phyloP scores from a whole-genome alignment of 2,888 invertebrate species.

The Microchrysa polita region DNA sequence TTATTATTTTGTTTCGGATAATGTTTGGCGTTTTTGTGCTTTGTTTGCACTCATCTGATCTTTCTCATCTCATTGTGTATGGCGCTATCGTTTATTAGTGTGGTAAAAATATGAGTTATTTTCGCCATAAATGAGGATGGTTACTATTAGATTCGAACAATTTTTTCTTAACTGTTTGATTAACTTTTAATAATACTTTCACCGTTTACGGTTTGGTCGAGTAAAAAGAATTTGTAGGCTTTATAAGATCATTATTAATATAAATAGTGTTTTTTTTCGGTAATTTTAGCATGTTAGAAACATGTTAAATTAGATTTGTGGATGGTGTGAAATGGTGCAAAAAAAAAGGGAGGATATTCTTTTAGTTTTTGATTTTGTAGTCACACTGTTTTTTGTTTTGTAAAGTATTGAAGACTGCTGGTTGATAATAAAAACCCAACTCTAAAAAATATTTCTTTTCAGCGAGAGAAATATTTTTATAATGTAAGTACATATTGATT shows the following conservation, averaged over 20 bases:
- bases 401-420: too few relatives aligned
- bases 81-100: constrained; percentile 14
- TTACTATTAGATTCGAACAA: constrained; percentile 15
- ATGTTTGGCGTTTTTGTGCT: constrained; percentile 4
- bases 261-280: not conserved
- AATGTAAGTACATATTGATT: too few relatives aligned
- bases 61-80: not conserved
- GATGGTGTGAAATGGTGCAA: too few relatives aligned
- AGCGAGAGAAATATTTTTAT: too few relatives aligned
- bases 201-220: constrained; percentile 31
- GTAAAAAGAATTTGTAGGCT: constrained; percentile 11
- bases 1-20: constrained; percentile 36
- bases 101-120: constrained; percentile 23
- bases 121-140: constrained; percentile 30
- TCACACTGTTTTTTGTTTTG: too few relatives aligned
- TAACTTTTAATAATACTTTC: constrained; percentile 43
- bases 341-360: too few relatives aligned
- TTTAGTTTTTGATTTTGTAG: too few relatives aligned
- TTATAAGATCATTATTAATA: not conserved
- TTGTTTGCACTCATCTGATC: not conserved
- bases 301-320: not conserved
- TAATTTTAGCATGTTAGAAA: constrained; percentile 39
- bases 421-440: too few relatives aligned
- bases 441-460: too few relatives aligned
- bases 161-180: constrained; percentile 30